phyloP scores from a whole-genome alignment of 2,888 invertebrate genomes.

The Drosophila conformis region DNA sequence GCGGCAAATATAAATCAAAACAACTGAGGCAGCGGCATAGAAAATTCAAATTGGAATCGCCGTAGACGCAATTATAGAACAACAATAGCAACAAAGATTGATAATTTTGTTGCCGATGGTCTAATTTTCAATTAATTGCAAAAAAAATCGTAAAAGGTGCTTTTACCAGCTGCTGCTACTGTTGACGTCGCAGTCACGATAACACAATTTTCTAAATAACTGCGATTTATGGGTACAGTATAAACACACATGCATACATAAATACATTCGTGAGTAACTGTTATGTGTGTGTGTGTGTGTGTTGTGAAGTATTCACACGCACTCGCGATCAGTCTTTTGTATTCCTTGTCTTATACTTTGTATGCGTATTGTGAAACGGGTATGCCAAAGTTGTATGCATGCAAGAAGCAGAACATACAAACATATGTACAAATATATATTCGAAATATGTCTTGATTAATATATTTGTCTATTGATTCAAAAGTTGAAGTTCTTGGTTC shows the following conservation, averaged over 20 bases:
- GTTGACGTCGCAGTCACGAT: slow-evolving; percentile 34
- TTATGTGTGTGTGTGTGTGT: neutral
- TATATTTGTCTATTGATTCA: neutral
- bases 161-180: slow-evolving; percentile 1
- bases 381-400: neutral
- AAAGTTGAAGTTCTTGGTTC: neutral
- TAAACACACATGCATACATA: slow-evolving; percentile 2
- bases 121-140: slow-evolving; percentile 49
- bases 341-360: neutral
- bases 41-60: slow-evolving; percentile 37
- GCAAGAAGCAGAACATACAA: neutral
- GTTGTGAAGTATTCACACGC: slow-evolving; percentile 28
- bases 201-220: slow-evolving; percentile 40
- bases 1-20: slow-evolving; percentile 39
- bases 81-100: slow-evolving; percentile 10
- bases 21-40: slow-evolving; percentile 19
- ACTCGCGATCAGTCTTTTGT: slow-evolving; percentile 25
- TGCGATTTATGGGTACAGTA: slow-evolving; percentile 22
- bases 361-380: neutral
- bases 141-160: slow-evolving; percentile 30
- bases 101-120: slow-evolving; percentile 10
- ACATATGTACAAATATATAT: neutral
- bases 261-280: neutral
- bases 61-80: slow-evolving; percentile 10
- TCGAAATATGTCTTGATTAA: neutral